Evolutionary conservation across 2,888 invertebrate genomes (phyloP), one percentile per base, ranked within the genome.

Genomic region (Cenopis cana): DNA sequence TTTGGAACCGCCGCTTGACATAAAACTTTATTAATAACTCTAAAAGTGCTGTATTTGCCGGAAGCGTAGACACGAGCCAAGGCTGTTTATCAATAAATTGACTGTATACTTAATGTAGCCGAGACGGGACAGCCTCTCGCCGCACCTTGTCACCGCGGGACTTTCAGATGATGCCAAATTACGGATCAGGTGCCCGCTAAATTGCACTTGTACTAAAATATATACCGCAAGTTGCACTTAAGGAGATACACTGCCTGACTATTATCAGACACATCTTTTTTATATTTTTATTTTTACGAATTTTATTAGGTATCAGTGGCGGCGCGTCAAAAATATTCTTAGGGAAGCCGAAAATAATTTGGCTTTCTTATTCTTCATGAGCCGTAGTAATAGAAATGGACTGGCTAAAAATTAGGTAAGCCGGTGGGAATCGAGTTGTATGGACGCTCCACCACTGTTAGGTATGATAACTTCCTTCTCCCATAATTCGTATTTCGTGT

Each of bases 91-190:
- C 50, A 62, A 62, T 62, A 62, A 52, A 62, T 62, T 62, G 6
- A 33, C 62, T 18, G 50, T 54, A 24, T 52, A 38, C 9, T 64
- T 54, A 64, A 52, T 52, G 36, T 10, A 8, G 36, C n/a, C 24
- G 20, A 8, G 36, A 9, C 24, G n/a, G 59, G 38, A 18, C 64
- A 64, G 54, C 64, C 54, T 64, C 64, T 54, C 33, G 62, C n/a
- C 38, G 61, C 71, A 71, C 66, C 71, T 71, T 71, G 71, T 67
- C 71, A 71, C 71, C 66, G 55, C 66, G 55, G 71, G 71, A 61
- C 66, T 69, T 71, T 71, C 61, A 59, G 69, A 69, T 49, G 60
- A 33, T 66, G 46, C 49, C 71, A 71, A 71, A 71, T 71, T 71
- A 50, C 71, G 17, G 52, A 20, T 54, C 69, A 56, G 62, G 33